These are phyloP conservation scores for Diplogasteroides magnus DNA, from an alignment of 1,140 invertebrate species.

Conservation along the genomic window DNA sequence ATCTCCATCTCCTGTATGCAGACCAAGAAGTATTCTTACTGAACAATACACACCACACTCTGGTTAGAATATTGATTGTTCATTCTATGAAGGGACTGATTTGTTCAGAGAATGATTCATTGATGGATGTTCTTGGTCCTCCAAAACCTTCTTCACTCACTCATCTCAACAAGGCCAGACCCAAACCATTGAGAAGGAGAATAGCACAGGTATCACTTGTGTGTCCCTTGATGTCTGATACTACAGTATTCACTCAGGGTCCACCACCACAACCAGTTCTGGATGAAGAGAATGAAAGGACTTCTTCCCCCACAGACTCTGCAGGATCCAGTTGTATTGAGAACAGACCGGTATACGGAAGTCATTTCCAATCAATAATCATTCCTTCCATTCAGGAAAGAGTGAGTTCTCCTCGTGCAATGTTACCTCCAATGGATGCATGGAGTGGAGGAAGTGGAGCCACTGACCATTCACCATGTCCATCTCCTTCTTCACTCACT, in stretches of 20 bases:
- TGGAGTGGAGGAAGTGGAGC: not conserved
- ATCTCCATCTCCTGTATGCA: not conserved
- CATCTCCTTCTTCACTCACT: conserved; percentile 2
- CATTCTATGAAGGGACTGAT: not conserved
- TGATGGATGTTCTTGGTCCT: not conserved
- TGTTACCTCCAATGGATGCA: not conserved
- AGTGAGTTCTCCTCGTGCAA: not conserved
- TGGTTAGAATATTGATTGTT: not conserved
- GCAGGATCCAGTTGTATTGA: not conserved
- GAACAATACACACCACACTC: not conserved
- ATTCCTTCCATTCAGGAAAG: too few relatives aligned
- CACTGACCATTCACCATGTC: not conserved
- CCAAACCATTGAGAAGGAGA: not conserved
- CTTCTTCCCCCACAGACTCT: not conserved
- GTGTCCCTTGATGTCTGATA: not conserved
- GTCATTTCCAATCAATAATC: too few relatives aligned
- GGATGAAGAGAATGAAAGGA: not conserved
- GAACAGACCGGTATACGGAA: not conserved
- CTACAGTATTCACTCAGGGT: not conserved
- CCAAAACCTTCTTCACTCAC: not conserved
- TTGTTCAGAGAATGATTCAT: not conserved
- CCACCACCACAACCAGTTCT: not conserved
- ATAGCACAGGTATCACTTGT: not conserved
- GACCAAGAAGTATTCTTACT: not conserved
- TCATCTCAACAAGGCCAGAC: not conserved